Percentiles rank a stretch among this genome's conserved stretches.
phyloP scores from a whole-genome alignment of 2,888 invertebrate genomes.

The Choristoneura rosaceana region DNA sequence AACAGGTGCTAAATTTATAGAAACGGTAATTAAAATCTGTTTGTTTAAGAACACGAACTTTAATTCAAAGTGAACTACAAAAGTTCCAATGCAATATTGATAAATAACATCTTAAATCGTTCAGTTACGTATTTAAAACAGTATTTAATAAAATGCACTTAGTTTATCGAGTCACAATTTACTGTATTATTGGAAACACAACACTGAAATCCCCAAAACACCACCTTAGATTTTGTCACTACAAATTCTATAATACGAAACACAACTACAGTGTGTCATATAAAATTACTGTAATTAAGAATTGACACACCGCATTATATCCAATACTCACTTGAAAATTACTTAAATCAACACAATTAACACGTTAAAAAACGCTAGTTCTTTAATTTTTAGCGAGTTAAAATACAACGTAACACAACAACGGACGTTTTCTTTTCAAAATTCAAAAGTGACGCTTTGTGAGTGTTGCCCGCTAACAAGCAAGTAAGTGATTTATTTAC shows the following conservation, averaged over 20 bases:
- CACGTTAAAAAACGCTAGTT: slow-evolving; percentile 18
- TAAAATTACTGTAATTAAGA: neutral
- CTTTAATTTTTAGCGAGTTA: slow-evolving; percentile 17
- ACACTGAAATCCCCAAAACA: neutral
- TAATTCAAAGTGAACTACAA: neutral
- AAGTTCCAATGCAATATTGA: neutral
- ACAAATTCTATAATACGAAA: neutral
- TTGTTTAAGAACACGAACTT: neutral
- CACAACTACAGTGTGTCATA: neutral
- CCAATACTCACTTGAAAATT: slow-evolving; percentile 46
- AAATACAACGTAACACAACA: neutral
- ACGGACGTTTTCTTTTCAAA: slow-evolving; percentile 52
- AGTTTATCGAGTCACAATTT: neutral
- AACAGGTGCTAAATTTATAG: neutral
- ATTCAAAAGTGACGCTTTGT: slow-evolving; percentile 55
- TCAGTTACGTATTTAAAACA: neutral
- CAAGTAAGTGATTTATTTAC: no score
- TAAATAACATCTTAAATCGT: no score
- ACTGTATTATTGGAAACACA: neutral
- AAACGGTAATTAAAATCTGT: neutral
- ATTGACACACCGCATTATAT: neutral
- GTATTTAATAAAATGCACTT: neutral
- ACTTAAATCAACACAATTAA: slow-evolving; percentile 29
- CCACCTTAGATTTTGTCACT: neutral
- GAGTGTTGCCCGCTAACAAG: slow-evolving; percentile 47